Evolutionary conservation across 1,140 invertebrate genomes (phyloP).

Genomic region (Musca domestica): DNA sequence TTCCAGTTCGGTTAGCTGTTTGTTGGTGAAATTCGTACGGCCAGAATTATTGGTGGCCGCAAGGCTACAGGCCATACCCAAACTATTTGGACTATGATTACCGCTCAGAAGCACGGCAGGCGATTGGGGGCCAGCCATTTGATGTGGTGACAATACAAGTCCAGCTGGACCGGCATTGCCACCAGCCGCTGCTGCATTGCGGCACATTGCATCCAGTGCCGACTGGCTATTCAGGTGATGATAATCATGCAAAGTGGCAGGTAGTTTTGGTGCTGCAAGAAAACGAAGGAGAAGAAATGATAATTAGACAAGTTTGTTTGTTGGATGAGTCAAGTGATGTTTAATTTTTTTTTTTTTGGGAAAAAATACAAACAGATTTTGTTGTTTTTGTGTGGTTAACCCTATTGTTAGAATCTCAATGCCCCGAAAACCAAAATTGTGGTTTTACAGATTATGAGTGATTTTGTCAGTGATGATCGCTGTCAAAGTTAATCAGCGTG

Average conservation of each 20-base stretch:
- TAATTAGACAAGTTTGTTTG: slow-evolving; percentile 21
- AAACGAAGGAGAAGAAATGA: slow-evolving; percentile 17
- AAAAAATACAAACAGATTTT: no score
- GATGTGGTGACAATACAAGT: slow-evolving; percentile 6
- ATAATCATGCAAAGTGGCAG: slow-evolving; percentile 56
- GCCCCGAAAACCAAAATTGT: slow-evolving; percentile 15
- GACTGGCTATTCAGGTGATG: slow-evolving; percentile 47
- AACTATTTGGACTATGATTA: slow-evolving; percentile 29
- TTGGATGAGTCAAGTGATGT: no score
- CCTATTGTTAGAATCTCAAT: no score
- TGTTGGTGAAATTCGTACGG: slow-evolving; percentile 97
- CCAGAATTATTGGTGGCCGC: slow-evolving; percentile 73
- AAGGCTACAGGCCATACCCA: slow-evolving; percentile 33
- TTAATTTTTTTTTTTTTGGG: no score
- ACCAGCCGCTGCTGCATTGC: slow-evolving; percentile 31
- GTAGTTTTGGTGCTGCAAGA: slow-evolving; percentile 64
- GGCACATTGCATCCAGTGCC: slow-evolving; percentile 40
- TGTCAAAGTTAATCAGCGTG: slow-evolving; percentile 52
- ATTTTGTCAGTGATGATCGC: slow-evolving; percentile 38
- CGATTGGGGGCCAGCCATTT: slow-evolving; percentile 12
- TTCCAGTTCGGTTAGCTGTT: slow-evolving; percentile 97
- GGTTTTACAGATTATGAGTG: slow-evolving; percentile 26
- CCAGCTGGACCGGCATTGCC: slow-evolving; percentile 4
- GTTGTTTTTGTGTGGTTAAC: no score
- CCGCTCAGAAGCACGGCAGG: slow-evolving; percentile 1